phyloP scores from a whole-genome alignment of 2,888 invertebrate genomes.

The Halictus quadricinctus region DNA sequence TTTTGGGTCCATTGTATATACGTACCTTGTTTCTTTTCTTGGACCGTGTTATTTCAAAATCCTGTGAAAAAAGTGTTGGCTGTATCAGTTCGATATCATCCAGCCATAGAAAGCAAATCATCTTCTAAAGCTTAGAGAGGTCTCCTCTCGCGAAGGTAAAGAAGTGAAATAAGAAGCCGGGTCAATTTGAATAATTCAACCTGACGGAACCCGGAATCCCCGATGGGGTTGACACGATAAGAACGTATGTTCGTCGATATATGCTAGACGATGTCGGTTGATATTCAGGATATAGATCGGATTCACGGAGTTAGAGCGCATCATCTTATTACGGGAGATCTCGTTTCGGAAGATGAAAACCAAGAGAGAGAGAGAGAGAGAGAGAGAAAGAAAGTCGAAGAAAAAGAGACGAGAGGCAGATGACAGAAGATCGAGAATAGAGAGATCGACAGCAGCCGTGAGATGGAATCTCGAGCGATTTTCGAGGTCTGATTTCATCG shows the following conservation, averaged over 20 bases:
- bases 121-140: neutral
- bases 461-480: constrained; percentile 69
- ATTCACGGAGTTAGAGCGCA: constrained; percentile 19
- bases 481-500: constrained; percentile 70
- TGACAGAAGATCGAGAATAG: constrained; percentile 32
- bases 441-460: constrained; percentile 55
- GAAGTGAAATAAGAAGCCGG: neutral
- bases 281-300: constrained; percentile 27
- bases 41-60: too few species aligned
- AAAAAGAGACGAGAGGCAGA: constrained; percentile 47
- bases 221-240: neutral
- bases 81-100: too few species aligned
- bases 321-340: constrained; percentile 30
- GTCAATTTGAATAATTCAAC: neutral
- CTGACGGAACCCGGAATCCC: neutral
- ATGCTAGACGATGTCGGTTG: neutral
- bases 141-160: neutral
- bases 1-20: too few species aligned
- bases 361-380: constrained; percentile 15
- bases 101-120: neutral
- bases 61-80: too few species aligned
- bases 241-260: neutral
- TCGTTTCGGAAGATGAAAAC: constrained; percentile 29
- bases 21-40: too few species aligned
- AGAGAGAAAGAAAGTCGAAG: constrained; percentile 49